These are phyloP conservation scores for Tridacna crocea DNA, from an alignment of 2,888 invertebrate genomes.

Conservation along the genomic window DNA sequence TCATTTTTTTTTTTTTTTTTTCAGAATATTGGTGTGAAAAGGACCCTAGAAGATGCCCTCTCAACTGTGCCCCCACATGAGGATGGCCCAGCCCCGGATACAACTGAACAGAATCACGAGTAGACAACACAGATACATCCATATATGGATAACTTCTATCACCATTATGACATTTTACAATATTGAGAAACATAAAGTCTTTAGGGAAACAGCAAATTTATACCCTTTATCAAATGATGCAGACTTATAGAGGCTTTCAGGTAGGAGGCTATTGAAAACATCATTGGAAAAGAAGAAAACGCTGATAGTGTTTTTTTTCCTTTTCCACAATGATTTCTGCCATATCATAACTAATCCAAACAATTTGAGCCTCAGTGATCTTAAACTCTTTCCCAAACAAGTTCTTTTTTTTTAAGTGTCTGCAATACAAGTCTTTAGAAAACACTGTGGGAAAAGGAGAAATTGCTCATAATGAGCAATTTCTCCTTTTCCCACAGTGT, in stretches of 20 bases:
- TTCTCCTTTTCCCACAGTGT: slow-evolving; percentile 3
- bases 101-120: no score
- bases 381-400: background rate
- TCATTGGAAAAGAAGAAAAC: no score
- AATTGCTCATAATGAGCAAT: slow-evolving; percentile 14
- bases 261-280: background rate
- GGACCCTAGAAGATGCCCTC: slow-evolving; percentile 66
- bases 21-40: slow-evolving; percentile 60
- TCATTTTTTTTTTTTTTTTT: slow-evolving; percentile 13
- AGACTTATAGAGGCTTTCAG: no score
- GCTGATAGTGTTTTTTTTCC: background rate
- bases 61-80: slow-evolving; percentile 68
- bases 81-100: slow-evolving; percentile 1
- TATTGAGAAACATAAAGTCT: background rate
- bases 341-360: background rate
- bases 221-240: background rate
- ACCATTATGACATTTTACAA: background rate
- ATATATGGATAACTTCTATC: background rate
- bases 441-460: slow-evolving; percentile 7
- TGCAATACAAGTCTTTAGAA: no score
- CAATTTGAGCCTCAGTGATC: background rate
- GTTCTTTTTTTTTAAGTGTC: background rate
- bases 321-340: background rate
- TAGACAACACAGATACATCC: no score
- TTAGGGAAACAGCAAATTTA: background rate